Conservation (phyloP, 2,797 vertebrate genomes). For the Crocidura indochinensis region DNA sequence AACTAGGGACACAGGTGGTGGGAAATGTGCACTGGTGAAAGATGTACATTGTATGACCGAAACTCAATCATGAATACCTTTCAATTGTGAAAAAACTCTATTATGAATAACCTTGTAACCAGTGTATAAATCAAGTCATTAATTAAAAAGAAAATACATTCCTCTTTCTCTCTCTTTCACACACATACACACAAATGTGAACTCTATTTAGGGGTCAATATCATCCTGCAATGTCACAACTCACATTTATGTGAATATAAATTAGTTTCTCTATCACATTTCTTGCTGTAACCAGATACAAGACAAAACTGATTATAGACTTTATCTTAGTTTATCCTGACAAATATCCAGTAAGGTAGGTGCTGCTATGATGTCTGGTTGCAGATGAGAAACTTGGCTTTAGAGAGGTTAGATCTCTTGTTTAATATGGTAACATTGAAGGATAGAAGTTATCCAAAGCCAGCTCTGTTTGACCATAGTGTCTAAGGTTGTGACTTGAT, state of each 20-base stretch:
- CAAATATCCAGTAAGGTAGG: background rate
- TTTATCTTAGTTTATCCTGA: constrained; percentile 23
- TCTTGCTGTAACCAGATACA: constrained; percentile 5
- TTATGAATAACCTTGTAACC: too few relatives aligned
- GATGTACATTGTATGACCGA: too few relatives aligned
- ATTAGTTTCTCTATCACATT: background rate
- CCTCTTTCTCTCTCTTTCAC: background rate
- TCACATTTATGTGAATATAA: constrained; percentile 30
- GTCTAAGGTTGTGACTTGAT: background rate
- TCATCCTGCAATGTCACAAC: background rate
- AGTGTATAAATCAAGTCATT: too few relatives aligned
- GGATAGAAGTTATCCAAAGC: constrained; percentile 16
- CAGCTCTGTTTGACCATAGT: background rate
- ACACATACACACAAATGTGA: background rate
- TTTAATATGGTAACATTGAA: constrained; percentile 29
- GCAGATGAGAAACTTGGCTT: background rate
- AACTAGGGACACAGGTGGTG: too few relatives aligned
- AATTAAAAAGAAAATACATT: too few relatives aligned
- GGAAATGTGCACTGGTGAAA: too few relatives aligned
- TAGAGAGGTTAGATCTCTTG: background rate
- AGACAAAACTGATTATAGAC: background rate
- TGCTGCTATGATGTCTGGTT: background rate
- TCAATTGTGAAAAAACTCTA: too few relatives aligned
- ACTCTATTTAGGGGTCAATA: too few relatives aligned
- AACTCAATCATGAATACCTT: too few relatives aligned